phyloP scores from a whole-genome alignment of 1,140 invertebrate species.

The Pseudomyrmex sp. region DNA sequence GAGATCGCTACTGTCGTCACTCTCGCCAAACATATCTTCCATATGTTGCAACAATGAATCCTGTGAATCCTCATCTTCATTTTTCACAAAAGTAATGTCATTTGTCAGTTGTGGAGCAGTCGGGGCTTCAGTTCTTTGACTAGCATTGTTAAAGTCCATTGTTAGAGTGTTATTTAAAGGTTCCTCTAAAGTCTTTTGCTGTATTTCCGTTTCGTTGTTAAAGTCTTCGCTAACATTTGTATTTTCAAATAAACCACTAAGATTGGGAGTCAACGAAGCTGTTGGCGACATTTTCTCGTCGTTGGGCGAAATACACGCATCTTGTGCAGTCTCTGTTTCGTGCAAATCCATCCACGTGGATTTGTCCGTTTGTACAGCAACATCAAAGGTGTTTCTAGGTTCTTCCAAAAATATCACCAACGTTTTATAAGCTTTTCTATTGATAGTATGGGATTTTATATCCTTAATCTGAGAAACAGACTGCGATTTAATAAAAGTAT shows the following conservation, averaged over 20 bases:
- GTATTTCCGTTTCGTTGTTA: conserved; percentile 25
- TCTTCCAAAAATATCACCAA: conserved; percentile 71
- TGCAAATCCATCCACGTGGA: conserved; percentile 31
- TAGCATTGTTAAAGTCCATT: neutral
- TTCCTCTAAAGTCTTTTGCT: conserved; percentile 25
- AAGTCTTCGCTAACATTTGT: neutral
- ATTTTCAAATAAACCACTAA: conserved; percentile 20
- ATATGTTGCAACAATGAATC: conserved; percentile 78
- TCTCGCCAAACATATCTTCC: conserved; percentile 81
- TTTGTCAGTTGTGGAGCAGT: conserved; percentile 2
- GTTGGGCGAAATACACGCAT: conserved; percentile 56
- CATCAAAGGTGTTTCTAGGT: conserved; percentile 65
- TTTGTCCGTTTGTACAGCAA: conserved; percentile 73
- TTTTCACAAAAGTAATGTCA: conserved; percentile 6
- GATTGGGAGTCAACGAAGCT: conserved; percentile 38
- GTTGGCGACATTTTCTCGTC: conserved; percentile 43
- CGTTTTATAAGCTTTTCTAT: conserved; percentile 74
- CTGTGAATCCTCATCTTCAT: conserved; percentile 73
- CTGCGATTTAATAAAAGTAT: neutral
- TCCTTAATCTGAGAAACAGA: conserved; percentile 72
- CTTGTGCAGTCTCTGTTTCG: conserved; percentile 52
- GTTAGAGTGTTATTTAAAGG: neutral
- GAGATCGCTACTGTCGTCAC: conserved; percentile 78
- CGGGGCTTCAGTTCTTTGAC: neutral
- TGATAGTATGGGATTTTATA: conserved; percentile 71